A percentile compares a stretch with the other conserved stretches of the same genome.
Evolutionary conservation across 2,888 invertebrate species (phyloP).

Genomic region (Lochmaea crataegi): DNA sequence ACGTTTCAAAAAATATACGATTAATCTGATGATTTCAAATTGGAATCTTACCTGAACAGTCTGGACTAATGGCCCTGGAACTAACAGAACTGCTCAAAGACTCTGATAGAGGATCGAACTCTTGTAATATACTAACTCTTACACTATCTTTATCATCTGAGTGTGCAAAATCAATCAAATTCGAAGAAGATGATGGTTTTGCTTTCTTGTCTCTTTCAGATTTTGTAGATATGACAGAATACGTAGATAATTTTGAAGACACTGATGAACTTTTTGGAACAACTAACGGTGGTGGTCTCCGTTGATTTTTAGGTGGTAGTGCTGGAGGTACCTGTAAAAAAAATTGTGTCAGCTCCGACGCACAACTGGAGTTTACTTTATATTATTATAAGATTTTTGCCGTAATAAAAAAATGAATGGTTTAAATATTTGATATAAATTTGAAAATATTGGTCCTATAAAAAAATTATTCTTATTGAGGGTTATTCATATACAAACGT

Average conservation of each 20-base stretch:
- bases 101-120: slow-evolving; percentile 83
- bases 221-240: slow-evolving; percentile 41
- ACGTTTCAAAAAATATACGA: too few species aligned
- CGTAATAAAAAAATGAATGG: too few species aligned
- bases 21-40: not conserved
- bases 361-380: too few species aligned
- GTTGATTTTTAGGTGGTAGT: slow-evolving; percentile 62
- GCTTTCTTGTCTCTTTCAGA: slow-evolving; percentile 36
- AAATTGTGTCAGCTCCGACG: too few species aligned
- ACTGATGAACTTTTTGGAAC: slow-evolving; percentile 40
- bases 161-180: slow-evolving; percentile 71
- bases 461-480: too few species aligned
- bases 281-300: slow-evolving; percentile 55
- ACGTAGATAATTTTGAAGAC: slow-evolving; percentile 36
- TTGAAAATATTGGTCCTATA: too few species aligned
- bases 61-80: slow-evolving; percentile 61
- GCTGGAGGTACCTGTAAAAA: slow-evolving; percentile 55
- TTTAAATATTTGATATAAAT: too few species aligned
- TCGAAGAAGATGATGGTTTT: slow-evolving; percentile 50
- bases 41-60: slow-evolving; percentile 62
- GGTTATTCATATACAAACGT: too few species aligned
- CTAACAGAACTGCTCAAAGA: slow-evolving; percentile 64
- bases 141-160: slow-evolving; percentile 68
- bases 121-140: slow-evolving; percentile 81
- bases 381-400: too few species aligned